Base-by-base conservation (phyloP, 2,113 vertebrate species). In the Empidonax alnorum region DNA sequence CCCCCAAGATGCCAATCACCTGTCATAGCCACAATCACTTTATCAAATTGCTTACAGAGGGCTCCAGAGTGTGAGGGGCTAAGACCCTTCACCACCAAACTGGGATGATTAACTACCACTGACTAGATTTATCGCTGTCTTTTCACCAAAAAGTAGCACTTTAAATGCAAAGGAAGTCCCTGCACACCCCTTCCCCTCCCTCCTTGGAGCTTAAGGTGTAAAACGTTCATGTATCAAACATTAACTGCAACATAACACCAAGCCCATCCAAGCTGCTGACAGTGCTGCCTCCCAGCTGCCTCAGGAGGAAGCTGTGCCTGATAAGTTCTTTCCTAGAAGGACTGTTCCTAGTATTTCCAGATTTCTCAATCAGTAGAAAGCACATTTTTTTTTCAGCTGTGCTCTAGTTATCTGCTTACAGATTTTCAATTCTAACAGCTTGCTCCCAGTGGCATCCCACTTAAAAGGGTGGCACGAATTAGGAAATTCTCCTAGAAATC, bases 51-150 rank as follows among this genome's bases (percentile, higher is more conserved):
- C 35, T 69, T 56, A 55, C 22, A 77, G 49, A 63, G 27, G 22
- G 31, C 56, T 89, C 31, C 30, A 8, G 49, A 55, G 30, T 0
- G 1, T 2, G 0, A 66, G 31, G 9, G 41, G 15, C 10, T 25
- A 53, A 42, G 24, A 52, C 3, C 15, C 24, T 55, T 46, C 15
- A 31, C 20, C 66, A 72, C 42, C 31, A 17, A 42, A 44, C 31
- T 41, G 8, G n/a, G n/a, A 71, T 28, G 4, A 77, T 9, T 33
- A 78, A 41, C 7, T 4, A 55, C 44, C 33, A 71, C 15, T 30
- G 24, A 41, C 4, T 3, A 1, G 13, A 44, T 50, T 79, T 78
- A 62, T 52, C 49, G 42, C 39, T 59, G 20, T 6, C 14, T 58
- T 74, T 33, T 28, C 74, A 82, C 7, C 62, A 82, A 18, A 10